A percentile compares a stretch with the other conserved stretches of the same genome.
Conservation (phyloP, 1,140 invertebrate genomes). For the Babylonia areolata region DNA sequence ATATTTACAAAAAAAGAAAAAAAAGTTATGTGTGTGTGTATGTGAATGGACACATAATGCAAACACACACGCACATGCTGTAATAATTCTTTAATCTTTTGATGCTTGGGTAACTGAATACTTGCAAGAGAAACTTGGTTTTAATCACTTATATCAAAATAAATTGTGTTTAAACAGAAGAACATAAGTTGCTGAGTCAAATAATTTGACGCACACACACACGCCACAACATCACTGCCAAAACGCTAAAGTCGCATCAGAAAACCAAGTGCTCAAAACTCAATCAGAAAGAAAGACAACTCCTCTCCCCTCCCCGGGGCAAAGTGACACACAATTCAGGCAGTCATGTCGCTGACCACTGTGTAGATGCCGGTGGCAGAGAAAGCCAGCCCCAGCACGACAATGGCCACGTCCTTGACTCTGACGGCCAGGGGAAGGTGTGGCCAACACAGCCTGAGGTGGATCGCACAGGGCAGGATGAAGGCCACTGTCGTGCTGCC, state of each 20-base stretch:
- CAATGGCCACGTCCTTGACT: conserved; percentile 61
- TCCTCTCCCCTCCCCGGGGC: no score
- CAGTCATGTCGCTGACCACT: neutral
- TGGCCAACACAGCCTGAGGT: conserved; percentile 57
- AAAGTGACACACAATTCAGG: neutral
- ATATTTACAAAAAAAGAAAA: no score
- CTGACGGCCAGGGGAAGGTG: conserved; percentile 47
- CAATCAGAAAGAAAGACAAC: no score
- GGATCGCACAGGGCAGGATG: conserved; percentile 69
- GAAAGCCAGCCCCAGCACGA: conserved; percentile 58
- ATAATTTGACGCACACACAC: no score
- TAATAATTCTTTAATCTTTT: neutral
- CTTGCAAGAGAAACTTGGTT: neutral
- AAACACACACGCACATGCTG: neutral
- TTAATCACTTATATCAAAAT: neutral
- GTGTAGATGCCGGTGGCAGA: conserved; percentile 55
- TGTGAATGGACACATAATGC: neutral
- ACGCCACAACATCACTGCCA: no score
- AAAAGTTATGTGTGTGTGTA: no score
- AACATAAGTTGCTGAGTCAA: neutral
- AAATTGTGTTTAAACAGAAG: neutral
- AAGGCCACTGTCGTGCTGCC: conserved; percentile 65
- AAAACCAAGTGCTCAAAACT: no score
- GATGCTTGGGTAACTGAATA: neutral
- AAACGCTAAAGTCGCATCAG: no score